Conservation (phyloP, 2,113 vertebrate species). For the Seriola dumerili region DNA sequence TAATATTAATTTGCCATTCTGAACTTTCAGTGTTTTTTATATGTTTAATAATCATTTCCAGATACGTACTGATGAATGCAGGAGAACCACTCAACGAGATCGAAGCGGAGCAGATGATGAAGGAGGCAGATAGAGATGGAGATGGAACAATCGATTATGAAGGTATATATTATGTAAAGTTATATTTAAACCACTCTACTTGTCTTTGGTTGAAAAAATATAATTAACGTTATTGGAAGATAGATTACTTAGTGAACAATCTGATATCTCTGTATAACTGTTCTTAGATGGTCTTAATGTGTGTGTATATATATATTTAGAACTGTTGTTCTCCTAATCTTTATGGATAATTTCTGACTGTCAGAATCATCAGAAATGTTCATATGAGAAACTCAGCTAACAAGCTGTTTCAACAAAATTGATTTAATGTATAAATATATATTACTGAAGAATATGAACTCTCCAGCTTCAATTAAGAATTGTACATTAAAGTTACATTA, state of each 20-base stretch:
- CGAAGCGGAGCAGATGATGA: slow-evolving; percentile 84
- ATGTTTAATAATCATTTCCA: slow-evolving; percentile 19
- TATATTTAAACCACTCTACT: not conserved
- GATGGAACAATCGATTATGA: slow-evolving; percentile 81
- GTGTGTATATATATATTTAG: not conserved
- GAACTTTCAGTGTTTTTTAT: not conserved
- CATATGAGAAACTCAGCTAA: not conserved
- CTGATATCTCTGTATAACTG: not conserved
- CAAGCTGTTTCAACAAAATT: not conserved
- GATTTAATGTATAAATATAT: not conserved
- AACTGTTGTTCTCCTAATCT: not conserved
- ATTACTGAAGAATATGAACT: not conserved
- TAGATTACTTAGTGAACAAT: not conserved
- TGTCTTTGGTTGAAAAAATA: not conserved
- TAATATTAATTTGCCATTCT: not conserved
- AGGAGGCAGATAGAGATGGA: slow-evolving; percentile 80
- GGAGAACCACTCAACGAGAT: slow-evolving; percentile 78
- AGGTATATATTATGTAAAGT: slow-evolving; percentile 50
- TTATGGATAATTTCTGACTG: not conserved
- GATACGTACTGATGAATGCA: slow-evolving; percentile 79
- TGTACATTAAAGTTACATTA: not conserved
- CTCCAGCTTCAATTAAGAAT: not conserved
- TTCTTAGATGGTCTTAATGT: too few species aligned
- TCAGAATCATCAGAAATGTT: not conserved
- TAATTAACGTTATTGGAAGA: not conserved